Conservation (phyloP, 1,140 invertebrate species). For the Heliconius congener region DNA sequence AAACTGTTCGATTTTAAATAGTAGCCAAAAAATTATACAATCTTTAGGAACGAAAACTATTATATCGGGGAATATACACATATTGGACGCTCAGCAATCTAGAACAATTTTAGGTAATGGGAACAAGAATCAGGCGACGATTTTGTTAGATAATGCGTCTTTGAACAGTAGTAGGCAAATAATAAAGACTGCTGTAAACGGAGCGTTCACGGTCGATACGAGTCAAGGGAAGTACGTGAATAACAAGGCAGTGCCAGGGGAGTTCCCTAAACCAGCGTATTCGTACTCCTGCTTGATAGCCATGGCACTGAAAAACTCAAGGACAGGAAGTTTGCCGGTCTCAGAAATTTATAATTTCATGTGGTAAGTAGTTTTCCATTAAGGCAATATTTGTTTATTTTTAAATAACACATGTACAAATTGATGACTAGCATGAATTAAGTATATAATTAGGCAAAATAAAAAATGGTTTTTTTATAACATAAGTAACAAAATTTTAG, state of each 20-base stretch:
- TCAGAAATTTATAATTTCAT: constrained; percentile 99
- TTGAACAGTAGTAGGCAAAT: constrained; percentile 77
- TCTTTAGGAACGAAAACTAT: constrained; percentile 78
- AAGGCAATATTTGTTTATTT: not conserved
- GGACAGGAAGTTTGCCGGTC: constrained; percentile 95
- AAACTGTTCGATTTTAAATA: constrained; percentile 78
- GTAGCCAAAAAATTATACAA: constrained; percentile 74
- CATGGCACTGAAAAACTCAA: constrained; percentile 97
- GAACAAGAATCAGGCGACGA: constrained; percentile 77
- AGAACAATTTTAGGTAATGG: constrained; percentile 79
- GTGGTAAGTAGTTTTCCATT: constrained; percentile 86
- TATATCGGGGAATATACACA: constrained; percentile 81
- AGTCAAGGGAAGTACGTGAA: constrained; percentile 77
- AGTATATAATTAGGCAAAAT: not conserved
- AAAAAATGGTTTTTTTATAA: too few relatives aligned
- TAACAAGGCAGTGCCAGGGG: constrained; percentile 82
- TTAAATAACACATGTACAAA: not conserved
- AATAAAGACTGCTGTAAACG: constrained; percentile 73
- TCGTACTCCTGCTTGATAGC: constrained; percentile 99
- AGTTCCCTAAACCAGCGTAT: constrained; percentile 97
- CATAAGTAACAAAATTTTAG: too few relatives aligned
- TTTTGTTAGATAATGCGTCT: constrained; percentile 78
- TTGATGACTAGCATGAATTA: not conserved
- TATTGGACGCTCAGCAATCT: constrained; percentile 78
- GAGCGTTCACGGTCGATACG: constrained; percentile 71